These are phyloP conservation scores for Rhabdophis nuchalis DNA, from an alignment of 2,797 vertebrate species.

Conservation along the genomic window DNA sequence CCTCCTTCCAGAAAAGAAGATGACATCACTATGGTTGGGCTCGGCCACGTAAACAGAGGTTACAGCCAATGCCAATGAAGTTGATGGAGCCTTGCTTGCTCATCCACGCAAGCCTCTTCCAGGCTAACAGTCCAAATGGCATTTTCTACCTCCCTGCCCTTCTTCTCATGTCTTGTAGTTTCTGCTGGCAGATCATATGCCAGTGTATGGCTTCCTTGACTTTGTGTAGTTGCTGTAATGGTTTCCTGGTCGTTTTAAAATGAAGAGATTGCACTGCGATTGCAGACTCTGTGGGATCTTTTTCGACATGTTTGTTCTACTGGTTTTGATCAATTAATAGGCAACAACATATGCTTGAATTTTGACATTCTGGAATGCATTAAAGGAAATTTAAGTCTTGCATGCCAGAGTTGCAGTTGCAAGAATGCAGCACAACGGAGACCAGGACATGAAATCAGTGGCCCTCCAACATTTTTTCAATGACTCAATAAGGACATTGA, in stretches of 20 bases:
- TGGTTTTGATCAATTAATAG: neutral
- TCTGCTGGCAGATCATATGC: neutral
- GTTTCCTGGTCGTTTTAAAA: neutral
- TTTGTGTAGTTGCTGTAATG: neutral
- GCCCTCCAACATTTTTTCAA: neutral
- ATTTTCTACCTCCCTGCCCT: neutral
- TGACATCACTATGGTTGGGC: conserved; percentile 20
- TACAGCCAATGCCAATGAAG: conserved; percentile 16
- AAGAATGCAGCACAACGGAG: neutral
- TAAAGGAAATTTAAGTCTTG: neutral
- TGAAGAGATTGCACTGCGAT: neutral
- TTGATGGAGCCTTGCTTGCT: neutral
- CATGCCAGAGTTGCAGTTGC: neutral
- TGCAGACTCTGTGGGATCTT: neutral
- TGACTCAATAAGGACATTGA: neutral
- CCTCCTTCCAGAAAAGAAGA: conserved; percentile 31
- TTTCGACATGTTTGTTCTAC: neutral
- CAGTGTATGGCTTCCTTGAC: neutral
- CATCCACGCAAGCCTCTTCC: neutral
- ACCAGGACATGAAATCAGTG: too few relatives aligned
- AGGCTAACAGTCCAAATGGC: neutral
- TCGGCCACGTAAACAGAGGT: conserved; percentile 21
- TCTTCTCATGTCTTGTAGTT: neutral
- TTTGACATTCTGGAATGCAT: neutral
- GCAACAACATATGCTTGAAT: neutral